A percentile compares a stretch with the other conserved stretches of the same genome.
Conservation (phyloP, 1,140 invertebrate genomes). For the Achroia grisella region DNA sequence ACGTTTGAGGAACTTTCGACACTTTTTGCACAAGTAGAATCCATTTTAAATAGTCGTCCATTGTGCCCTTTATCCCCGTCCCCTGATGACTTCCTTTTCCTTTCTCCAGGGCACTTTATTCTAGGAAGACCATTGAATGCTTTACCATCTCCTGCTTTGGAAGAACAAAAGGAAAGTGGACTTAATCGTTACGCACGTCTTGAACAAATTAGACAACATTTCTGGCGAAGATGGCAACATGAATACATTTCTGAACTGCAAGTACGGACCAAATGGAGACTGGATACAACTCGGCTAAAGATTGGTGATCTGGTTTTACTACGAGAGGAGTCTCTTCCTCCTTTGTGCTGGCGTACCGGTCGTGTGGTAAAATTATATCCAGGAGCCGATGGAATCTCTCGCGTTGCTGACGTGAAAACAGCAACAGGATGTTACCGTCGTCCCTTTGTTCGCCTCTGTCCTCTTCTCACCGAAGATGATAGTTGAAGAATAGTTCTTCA, state of each 20-base stretch:
- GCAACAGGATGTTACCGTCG: neutral
- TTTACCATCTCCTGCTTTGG: neutral
- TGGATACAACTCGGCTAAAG: neutral
- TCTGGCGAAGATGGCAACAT: neutral
- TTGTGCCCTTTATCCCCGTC: neutral
- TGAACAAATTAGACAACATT: neutral
- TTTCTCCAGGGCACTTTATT: neutral
- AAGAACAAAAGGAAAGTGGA: neutral
- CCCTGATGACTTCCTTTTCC: neutral
- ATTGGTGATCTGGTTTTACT: neutral
- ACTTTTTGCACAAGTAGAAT: neutral
- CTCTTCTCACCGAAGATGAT: neutral
- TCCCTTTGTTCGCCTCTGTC: neutral
- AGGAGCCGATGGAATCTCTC: neutral
- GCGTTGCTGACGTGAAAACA: neutral
- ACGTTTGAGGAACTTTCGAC: neutral
- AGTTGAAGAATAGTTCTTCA: too few species aligned
- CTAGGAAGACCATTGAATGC: neutral
- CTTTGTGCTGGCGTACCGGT: neutral
- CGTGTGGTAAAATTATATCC: neutral
- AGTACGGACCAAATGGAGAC: neutral
- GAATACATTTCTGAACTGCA: neutral
- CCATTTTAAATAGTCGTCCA: neutral
- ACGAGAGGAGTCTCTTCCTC: neutral
- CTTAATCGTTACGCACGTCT: neutral